Base-by-base conservation (phyloP, 2,797 vertebrate genomes). In the Sebastes diaconus region DNA sequence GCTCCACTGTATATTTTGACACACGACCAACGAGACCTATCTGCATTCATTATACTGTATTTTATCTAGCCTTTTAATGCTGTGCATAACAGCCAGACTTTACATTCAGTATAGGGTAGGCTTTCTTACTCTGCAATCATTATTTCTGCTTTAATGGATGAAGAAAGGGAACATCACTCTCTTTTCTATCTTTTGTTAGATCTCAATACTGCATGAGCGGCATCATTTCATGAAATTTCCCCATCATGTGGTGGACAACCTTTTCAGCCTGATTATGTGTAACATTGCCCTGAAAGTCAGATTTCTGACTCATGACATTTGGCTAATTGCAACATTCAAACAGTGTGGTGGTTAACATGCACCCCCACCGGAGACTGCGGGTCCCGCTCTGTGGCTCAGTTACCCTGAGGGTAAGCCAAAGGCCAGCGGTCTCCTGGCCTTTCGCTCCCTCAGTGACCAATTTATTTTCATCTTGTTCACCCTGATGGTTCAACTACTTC, bases 221-320 rank as follows among this genome's bases (percentile, higher is more conserved):
- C 66, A 61, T 71, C 68, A 50, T 82, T 78, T 69, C 29, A 34
- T 71, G 36, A 66, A 73, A 85, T 80, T 58, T 80, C 64, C 72
- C 74, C 71, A 77, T 71, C 81, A 80, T 89, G 88, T 76, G 84
- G 77, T 24, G 55, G 64, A 81, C 80, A 93, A 88, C 87, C 89
- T 92, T 92, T 90, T 90, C 88, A 91, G 32, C 74, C 76, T 66
- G 73, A 89, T 80, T 87, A 85, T 85, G 57, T 87, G 84, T 88
- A 85, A 83, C 73, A 68, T 68, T 84, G 80, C 50, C 46, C 63
- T 46, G 27, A 88, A 85, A 78, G 77, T 80, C 84, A 79, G 42
- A 85, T 78, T 84, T 88, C 68, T 88, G 91, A 91, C 91, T 90
- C 81, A 59, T 91, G 93, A 87, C 91, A 93, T 93, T 93, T 92